Evolutionary conservation across 2,113 vertebrate genomes (phyloP).

Genomic region (Todiramphus chloris): DNA sequence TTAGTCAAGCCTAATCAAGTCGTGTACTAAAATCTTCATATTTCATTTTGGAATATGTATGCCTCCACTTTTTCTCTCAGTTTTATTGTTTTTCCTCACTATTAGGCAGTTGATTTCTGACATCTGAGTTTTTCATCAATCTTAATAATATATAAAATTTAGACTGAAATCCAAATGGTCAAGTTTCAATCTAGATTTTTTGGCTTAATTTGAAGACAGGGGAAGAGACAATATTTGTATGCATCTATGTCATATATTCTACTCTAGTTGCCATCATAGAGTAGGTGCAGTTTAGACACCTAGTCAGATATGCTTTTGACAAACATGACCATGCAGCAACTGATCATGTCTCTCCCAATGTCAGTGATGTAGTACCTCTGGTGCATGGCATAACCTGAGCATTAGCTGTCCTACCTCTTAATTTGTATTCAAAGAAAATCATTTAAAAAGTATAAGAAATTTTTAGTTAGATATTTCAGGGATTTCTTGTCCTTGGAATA

Average conservation of each 20-base stretch:
- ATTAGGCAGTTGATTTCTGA: not conserved
- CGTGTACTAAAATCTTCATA: not conserved
- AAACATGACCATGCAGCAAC: not conserved
- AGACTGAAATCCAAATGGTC: not conserved
- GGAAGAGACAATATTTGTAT: not conserved
- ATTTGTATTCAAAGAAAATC: not conserved
- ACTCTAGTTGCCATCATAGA: not conserved
- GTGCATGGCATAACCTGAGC: not conserved
- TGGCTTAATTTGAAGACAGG: not conserved
- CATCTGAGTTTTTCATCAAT: not conserved
- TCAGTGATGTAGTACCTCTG: fast-evolving
- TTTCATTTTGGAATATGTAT: not conserved
- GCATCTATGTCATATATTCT: not conserved
- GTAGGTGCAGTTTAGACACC: not conserved
- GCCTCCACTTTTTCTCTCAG: not conserved
- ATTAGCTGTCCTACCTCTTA: not conserved
- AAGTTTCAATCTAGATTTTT: not conserved
- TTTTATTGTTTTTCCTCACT: not conserved
- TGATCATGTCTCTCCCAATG: fast-evolving
- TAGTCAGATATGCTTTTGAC: not conserved
- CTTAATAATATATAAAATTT: not conserved
- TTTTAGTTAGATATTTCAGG: not conserved
- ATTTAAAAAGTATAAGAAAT: not conserved
- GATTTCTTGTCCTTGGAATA: not conserved
- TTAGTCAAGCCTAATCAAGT: not conserved